A percentile compares a stretch with the other conserved stretches of the same genome.
phyloP scores from a whole-genome alignment of 2,888 invertebrate species.

The Torymus aiolomorphi region DNA sequence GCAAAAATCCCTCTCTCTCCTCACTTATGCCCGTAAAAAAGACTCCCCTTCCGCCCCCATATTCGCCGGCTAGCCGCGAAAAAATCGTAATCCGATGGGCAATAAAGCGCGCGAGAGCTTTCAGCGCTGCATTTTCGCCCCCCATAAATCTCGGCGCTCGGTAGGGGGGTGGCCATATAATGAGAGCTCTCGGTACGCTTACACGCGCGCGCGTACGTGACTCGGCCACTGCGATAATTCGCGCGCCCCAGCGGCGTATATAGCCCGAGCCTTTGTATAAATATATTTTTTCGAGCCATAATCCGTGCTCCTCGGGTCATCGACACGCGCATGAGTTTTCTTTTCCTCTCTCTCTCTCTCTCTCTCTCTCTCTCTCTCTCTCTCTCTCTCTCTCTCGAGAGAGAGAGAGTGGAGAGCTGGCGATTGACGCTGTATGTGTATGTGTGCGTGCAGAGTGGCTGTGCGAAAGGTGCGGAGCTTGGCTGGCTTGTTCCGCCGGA shows the following conservation, averaged over 20 bases:
- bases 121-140: conserved; percentile 9
- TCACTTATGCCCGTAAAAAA: no score
- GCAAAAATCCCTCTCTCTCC: no score
- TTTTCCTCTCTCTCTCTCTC: background rate
- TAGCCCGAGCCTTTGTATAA: conserved; percentile 16
- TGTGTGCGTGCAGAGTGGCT: no score
- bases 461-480: no score
- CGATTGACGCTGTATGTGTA: background rate
- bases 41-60: no score
- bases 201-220: conserved; percentile 47
- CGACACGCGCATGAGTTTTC: conserved; percentile 44
- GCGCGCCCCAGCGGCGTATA: background rate
- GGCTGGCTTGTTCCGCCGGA: background rate
- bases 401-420: no score
- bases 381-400: no score
- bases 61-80: background rate
- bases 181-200: conserved; percentile 39
- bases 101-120: conserved; percentile 13
- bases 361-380: no score
- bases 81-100: conserved; percentile 27
- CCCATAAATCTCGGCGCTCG: conserved; percentile 37
- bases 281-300: conserved; percentile 38
- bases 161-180: background rate
- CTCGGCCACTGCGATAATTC: conserved; percentile 43
- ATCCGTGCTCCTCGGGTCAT: conserved; percentile 34